Conservation (phyloP, 2,797 vertebrate genomes). For the Platyrinchus mystaceus region DNA sequence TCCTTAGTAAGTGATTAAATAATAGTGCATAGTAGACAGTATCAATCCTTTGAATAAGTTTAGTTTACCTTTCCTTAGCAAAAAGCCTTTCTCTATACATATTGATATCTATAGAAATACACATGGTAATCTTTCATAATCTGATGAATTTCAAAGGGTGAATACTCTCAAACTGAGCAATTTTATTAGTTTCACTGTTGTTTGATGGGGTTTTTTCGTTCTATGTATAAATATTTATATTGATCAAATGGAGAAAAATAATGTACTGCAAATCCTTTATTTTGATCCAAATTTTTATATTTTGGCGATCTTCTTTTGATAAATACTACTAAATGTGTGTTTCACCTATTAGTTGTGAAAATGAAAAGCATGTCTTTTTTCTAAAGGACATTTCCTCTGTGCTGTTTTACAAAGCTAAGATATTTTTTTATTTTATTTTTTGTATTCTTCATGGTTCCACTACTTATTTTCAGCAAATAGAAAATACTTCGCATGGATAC, state of each 20-base stretch:
- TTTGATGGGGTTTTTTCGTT: neutral
- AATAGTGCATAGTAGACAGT: neutral
- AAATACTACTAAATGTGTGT: neutral
- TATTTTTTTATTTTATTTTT: neutral
- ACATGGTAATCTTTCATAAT: neutral
- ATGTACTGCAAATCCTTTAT: neutral
- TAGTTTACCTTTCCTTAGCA: neutral
- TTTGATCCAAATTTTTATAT: neutral
- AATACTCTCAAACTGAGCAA: neutral
- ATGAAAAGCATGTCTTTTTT: neutral
- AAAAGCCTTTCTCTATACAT: neutral
- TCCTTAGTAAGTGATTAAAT: neutral
- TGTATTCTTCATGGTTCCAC: neutral
- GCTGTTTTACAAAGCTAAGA: neutral
- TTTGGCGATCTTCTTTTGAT: neutral
- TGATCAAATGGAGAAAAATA: neutral
- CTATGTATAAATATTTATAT: neutral
- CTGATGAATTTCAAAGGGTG: neutral
- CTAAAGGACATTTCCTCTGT: neutral
- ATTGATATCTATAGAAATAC: neutral
- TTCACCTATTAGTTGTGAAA: neutral
- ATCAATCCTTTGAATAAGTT: neutral
- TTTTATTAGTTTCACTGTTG: neutral
- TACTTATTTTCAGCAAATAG: neutral
- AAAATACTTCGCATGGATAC: neutral